Evolutionary conservation across 2,888 invertebrate species (phyloP).

Genomic region (Archips crataeganus): DNA sequence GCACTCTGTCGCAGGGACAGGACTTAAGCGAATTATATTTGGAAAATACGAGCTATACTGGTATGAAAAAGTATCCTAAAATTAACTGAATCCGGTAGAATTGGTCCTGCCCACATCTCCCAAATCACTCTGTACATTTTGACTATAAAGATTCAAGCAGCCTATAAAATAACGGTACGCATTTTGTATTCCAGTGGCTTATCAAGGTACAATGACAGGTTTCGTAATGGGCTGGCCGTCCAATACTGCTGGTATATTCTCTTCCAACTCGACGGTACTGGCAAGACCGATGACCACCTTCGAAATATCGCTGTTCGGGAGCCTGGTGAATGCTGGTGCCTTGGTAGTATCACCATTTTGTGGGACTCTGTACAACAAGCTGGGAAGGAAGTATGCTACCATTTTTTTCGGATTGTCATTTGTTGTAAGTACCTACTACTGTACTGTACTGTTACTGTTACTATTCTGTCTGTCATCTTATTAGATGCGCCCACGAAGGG

Average conservation of each 20-base stretch:
- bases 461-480: too few species aligned
- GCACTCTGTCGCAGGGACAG: too few species aligned
- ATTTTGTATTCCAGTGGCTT: slow-evolving; percentile 59
- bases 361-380: slow-evolving; percentile 64
- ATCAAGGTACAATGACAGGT: slow-evolving; percentile 68
- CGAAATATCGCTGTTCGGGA: slow-evolving; percentile 72
- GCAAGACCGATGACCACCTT: slow-evolving; percentile 63
- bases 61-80: too few species aligned
- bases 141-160: too few species aligned
- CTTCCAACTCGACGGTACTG: slow-evolving; percentile 69
- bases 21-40: too few species aligned
- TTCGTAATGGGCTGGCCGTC: slow-evolving; percentile 77
- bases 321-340: slow-evolving; percentile 70
- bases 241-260: slow-evolving; percentile 67
- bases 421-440: slow-evolving; percentile 68
- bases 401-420: slow-evolving; percentile 73
- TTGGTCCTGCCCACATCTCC: too few species aligned
- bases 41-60: too few species aligned
- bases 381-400: slow-evolving; percentile 74
- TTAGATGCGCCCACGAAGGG: too few species aligned
- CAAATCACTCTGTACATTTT: too few species aligned
- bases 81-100: too few species aligned
- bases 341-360: slow-evolving; percentile 70
- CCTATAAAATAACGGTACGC: not conserved
- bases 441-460: too few species aligned